Percentiles rank a stretch among this genome's conserved stretches.
These are phyloP conservation scores for Pseudonaja textilis DNA, from an alignment of 2,113 vertebrate genomes.

Conservation along the genomic window DNA sequence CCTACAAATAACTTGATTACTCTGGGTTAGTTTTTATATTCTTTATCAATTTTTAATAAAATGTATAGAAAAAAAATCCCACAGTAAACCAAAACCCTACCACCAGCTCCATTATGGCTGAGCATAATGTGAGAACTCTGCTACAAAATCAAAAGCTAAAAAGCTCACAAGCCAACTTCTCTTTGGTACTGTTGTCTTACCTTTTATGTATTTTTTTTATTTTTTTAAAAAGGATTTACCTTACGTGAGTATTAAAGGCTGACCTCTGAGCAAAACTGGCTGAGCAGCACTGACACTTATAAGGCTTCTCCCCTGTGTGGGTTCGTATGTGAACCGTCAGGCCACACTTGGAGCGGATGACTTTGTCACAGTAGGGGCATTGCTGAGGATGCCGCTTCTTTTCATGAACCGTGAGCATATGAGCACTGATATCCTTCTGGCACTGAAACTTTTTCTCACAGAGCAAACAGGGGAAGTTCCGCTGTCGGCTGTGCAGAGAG, in stretches of 20 bases:
- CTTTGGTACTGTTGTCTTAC: background rate
- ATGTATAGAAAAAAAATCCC: background rate
- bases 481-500: background rate
- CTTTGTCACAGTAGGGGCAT: constrained; percentile 56
- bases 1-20: background rate
- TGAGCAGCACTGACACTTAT: constrained; percentile 28
- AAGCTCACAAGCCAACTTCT: background rate
- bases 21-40: background rate
- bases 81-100: background rate
- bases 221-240: constrained; percentile 33
- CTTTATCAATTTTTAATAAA: background rate
- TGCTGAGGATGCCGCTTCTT: constrained; percentile 15
- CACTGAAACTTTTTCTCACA: constrained; percentile 49
- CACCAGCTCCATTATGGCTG: background rate
- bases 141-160: background rate
- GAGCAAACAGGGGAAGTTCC: constrained; percentile 16
- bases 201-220: background rate
- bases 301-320: constrained; percentile 51
- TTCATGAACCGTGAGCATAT: constrained; percentile 6
- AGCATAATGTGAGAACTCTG: background rate
- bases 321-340: constrained; percentile 35
- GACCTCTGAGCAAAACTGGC: constrained; percentile 63
- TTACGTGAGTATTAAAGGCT: constrained; percentile 56
- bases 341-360: constrained; percentile 47
- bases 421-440: constrained; percentile 35